phyloP scores from a whole-genome alignment of 2,888 invertebrate genomes.

The Drosophila atripex region DNA sequence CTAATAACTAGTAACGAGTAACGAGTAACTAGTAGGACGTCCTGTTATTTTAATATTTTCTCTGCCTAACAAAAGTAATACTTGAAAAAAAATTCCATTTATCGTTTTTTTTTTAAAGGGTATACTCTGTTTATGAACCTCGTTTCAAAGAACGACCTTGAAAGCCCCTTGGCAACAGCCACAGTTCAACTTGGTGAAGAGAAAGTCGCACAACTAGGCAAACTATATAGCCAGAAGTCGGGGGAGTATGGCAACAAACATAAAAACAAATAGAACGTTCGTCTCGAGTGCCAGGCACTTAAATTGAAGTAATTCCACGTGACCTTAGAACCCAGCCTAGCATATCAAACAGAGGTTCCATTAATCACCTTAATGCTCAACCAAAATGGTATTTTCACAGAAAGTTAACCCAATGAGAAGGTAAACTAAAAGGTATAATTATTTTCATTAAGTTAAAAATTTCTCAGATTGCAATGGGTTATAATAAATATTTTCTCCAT shows the following conservation, averaged over 20 bases:
- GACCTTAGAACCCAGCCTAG: constrained; percentile 6
- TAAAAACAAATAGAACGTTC: constrained; percentile 17
- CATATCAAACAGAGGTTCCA: constrained; percentile 3
- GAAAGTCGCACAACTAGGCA: constrained; percentile 1
- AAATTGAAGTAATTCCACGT: constrained; percentile 19
- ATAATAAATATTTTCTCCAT: not conserved
- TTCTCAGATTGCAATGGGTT: too few species aligned
- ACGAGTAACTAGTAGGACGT: not conserved
- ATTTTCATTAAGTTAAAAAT: too few species aligned
- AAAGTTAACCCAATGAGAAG: not conserved
- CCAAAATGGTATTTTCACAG: not conserved
- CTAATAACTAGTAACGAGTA: not conserved
- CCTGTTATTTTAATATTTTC: not conserved
- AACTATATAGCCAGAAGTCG: not conserved
- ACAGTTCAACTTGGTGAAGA: not conserved
- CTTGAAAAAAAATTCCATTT: not conserved
- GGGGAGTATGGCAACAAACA: constrained; percentile 11
- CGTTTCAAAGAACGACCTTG: not conserved
- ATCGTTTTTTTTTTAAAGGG: too few species aligned
- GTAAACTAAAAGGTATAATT: not conserved
- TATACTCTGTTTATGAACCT: not conserved
- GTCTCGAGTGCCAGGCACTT: constrained; percentile 18
- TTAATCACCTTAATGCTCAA: not conserved
- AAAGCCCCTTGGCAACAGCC: not conserved
- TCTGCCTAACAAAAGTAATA: not conserved